Evolutionary conservation across 1,140 invertebrate genomes (phyloP), one percentile per base, ranked within the genome.

Genomic region (Philaenus spumarius): DNA sequence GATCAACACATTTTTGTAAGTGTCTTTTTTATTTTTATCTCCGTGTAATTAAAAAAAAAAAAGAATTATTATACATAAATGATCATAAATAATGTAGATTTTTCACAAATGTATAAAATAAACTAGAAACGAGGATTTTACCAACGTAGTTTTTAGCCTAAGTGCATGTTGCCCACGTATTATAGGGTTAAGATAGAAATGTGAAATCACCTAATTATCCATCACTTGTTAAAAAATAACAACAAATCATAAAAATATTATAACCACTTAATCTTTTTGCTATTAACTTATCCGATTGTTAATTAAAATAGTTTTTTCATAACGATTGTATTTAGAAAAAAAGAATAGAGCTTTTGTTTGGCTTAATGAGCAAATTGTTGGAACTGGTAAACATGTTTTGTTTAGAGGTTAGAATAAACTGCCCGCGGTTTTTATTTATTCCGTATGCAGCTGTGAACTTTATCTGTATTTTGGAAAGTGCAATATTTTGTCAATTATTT

Each of bases 31-130:
- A 45, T 40, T 55, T 62, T 59, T 34, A 42, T 61, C 51, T 51
- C 45, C 35, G 43, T 60, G 59, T 61, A 58, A 51, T 51, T 43
- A 52, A 55, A 58, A 39, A 55, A 58, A 39, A 55, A 60, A 40
- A 55, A 39, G 12, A 47, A 45, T 52, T 34, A 56, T 30, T 23
- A 57, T 40, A 54, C n/a, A 54, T 58, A 58, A 52, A 48, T 52
- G 35, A 39, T 58, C 50, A 61, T 39, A 61, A 59, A 40, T 55
- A 59, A 53, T 53, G 57, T 62, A 59, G 61, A 62, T 62, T 62
- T 62, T 62, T 62, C 61, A 62, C 57, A 54, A 56, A 35, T 61
- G 48, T 51, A 51, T 51, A 51, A 51, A 51, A 30, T n/a, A 26
- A 35, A 30, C 11, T 23, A 48, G 45, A 30, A 51, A 14, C 24